A percentile compares a stretch with the other conserved stretches of the same genome.
Conservation (phyloP, 2,113 vertebrate genomes). For the Rhinoptilus africanus region DNA sequence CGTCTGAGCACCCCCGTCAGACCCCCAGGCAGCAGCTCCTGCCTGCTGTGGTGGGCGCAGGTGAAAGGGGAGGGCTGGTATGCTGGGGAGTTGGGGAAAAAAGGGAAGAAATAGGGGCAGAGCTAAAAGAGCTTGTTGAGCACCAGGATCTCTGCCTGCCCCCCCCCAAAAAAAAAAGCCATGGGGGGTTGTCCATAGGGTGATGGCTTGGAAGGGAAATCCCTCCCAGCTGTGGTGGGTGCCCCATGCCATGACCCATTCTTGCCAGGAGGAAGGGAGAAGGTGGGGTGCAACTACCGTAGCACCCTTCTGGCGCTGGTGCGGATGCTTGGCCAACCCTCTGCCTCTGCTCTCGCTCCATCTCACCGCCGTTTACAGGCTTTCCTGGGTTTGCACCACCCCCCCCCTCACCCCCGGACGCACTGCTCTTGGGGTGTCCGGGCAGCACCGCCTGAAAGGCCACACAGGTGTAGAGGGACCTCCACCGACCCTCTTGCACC, state of each 20-base stretch:
- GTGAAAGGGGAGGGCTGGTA: not conserved
- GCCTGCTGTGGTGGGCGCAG: fast-evolving
- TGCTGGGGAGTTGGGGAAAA: not conserved
- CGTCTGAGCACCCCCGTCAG: fast-evolving
- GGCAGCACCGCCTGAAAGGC: not conserved
- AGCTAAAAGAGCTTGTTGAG: not conserved
- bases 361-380: not conserved
- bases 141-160: not conserved
- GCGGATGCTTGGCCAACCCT: fast-evolving
- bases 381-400: not conserved
- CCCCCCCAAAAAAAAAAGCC: fast-evolving
- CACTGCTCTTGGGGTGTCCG: not conserved
- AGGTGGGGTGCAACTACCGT: not conserved
- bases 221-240: not conserved
- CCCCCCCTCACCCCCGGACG: fast-evolving
- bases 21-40: not conserved
- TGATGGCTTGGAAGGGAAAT: not conserved
- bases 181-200: fast-evolving
- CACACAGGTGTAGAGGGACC: fast-evolving
- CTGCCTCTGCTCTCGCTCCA: fast-evolving
- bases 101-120: not conserved
- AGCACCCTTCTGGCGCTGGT: too few relatives aligned
- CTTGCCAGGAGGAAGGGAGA: not conserved
- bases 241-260: fast-evolving
- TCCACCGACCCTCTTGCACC: not conserved